Percentiles rank a stretch among this genome's conserved stretches.
Conservation (phyloP, 2,888 invertebrate genomes). For the Tipula vernalis region DNA sequence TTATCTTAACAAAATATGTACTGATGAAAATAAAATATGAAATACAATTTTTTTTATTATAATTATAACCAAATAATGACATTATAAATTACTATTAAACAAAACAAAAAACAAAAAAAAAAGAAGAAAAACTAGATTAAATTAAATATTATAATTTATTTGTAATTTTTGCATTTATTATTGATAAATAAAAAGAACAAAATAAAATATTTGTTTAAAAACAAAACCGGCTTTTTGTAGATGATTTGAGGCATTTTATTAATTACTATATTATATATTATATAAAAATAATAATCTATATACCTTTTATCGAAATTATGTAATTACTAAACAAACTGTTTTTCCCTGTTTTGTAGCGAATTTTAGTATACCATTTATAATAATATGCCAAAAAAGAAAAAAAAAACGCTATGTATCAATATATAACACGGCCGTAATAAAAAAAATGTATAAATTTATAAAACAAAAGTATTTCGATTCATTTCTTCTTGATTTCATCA, state of each 20-base stretch:
- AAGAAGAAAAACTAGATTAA: background rate
- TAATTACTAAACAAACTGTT: background rate
- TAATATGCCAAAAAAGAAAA: background rate
- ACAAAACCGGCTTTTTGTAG: background rate
- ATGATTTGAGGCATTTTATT: background rate
- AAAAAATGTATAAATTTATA: background rate
- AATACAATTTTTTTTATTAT: background rate
- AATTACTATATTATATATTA: background rate
- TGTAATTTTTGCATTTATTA: conserved; percentile 4
- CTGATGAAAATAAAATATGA: background rate
- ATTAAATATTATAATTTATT: conserved; percentile 4
- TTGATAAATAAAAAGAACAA: background rate
- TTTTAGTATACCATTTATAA: background rate
- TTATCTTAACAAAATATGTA: background rate
- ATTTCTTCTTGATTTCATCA: background rate
- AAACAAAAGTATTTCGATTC: background rate
- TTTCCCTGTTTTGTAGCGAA: background rate
- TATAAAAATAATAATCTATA: background rate
- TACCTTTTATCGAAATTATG: background rate
- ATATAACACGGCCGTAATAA: background rate
- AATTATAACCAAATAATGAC: conserved; percentile 4
- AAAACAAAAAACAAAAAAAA: no score
- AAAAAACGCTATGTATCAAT: background rate
- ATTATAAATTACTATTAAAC: background rate
- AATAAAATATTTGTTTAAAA: background rate